Percentiles rank a stretch among this genome's conserved stretches.
Evolutionary conservation across 2,113 vertebrate species (phyloP).

Genomic region (Phyllostomus discolor): DNA sequence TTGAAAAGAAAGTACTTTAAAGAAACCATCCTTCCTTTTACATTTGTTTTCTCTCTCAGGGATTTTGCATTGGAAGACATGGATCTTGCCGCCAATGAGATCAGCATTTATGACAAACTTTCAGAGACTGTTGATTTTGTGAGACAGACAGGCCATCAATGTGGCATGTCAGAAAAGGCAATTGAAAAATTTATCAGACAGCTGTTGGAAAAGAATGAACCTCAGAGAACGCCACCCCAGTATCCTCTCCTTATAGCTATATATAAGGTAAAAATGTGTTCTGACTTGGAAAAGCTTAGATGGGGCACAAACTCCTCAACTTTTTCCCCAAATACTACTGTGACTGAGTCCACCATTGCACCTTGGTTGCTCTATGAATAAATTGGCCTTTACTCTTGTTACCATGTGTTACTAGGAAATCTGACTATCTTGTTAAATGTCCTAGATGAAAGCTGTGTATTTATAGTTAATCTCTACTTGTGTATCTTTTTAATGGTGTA

Average conservation of each 20-base stretch:
- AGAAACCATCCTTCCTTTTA: not conserved
- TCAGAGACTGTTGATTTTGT: slow-evolving; percentile 94
- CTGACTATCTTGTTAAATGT: not conserved
- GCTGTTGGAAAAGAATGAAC: slow-evolving; percentile 94
- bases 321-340: not conserved
- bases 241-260: slow-evolving; percentile 86
- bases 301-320: not conserved
- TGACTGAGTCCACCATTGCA: not conserved
- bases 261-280: slow-evolving; percentile 84
- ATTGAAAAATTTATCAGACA: slow-evolving; percentile 96
- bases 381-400: not conserved
- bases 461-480: not conserved
- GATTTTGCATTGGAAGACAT: slow-evolving; percentile 79
- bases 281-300: not conserved
- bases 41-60: slow-evolving; percentile 50
- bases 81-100: slow-evolving; percentile 90
- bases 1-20: not conserved
- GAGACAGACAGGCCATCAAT: slow-evolving; percentile 94
- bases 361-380: not conserved
- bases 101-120: slow-evolving; percentile 97
- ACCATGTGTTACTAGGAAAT: not conserved
- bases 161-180: slow-evolving; percentile 95
- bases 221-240: slow-evolving; percentile 86
- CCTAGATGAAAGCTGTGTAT: not conserved
- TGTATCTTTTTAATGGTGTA: not conserved